Percentiles rank a stretch among this genome's conserved stretches.
These are phyloP conservation scores for Chaenocephalus aceratus DNA, from an alignment of 2,113 vertebrate genomes.

Conservation along the genomic window DNA sequence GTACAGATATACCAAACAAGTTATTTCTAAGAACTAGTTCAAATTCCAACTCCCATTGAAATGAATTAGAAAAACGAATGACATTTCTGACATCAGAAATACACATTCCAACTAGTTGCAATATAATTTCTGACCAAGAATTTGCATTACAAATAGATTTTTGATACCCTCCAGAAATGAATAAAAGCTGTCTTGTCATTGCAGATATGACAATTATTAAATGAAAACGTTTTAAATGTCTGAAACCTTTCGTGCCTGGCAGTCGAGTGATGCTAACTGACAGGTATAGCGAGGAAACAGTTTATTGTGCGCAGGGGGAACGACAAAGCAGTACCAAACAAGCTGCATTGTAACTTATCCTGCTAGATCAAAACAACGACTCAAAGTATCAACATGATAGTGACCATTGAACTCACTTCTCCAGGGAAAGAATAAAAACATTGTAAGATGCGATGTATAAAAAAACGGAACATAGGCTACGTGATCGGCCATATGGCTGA, in stretches of 20 bases:
- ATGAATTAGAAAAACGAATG: too few species aligned
- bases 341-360: slow-evolving; percentile 77
- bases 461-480: neutral
- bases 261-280: slow-evolving; percentile 41
- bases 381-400: fast-evolving
- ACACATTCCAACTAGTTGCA: too few species aligned
- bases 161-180: too few species aligned
- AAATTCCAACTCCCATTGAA: too few species aligned
- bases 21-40: neutral
- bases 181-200: slow-evolving; percentile 85
- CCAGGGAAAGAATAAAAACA: slow-evolving; percentile 73
- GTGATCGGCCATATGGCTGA: slow-evolving; percentile 1
- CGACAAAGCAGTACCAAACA: slow-evolving; percentile 76
- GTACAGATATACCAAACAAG: neutral
- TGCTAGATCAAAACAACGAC: slow-evolving; percentile 15
- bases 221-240: slow-evolving; percentile 33
- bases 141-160: too few species aligned
- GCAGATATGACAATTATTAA: fast-evolving
- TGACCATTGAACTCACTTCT: slow-evolving; percentile 84
- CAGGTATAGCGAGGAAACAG: slow-evolving; percentile 81
- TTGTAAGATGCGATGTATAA: neutral
- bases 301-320: slow-evolving; percentile 82
- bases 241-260: slow-evolving; percentile 81
- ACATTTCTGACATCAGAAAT: too few species aligned
- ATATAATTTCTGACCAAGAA: too few species aligned